Conservation (phyloP, 2,888 invertebrate species). For the Euzophera pinguis region DNA sequence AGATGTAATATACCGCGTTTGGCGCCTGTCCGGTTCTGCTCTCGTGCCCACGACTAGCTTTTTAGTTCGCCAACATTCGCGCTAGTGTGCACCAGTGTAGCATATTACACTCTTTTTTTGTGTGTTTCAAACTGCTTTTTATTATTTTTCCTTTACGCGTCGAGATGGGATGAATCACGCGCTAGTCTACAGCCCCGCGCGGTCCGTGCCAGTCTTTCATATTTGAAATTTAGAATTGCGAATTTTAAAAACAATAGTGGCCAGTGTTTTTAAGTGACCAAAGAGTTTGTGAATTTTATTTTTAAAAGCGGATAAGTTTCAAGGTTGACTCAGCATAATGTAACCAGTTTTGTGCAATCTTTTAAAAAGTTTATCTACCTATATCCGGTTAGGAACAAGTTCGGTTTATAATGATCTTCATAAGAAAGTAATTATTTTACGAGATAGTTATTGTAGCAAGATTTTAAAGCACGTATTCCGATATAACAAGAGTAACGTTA, state of each 20-base stretch:
- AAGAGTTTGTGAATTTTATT: slow-evolving; percentile 15
- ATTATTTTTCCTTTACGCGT: slow-evolving; percentile 40
- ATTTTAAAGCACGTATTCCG: slow-evolving; percentile 1
- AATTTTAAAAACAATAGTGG: slow-evolving; percentile 8
- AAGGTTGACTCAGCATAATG: slow-evolving; percentile 7
- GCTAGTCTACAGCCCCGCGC: slow-evolving; percentile 53
- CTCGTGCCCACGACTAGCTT: slow-evolving; percentile 38
- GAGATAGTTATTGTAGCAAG: neutral
- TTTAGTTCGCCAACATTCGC: slow-evolving; percentile 17
- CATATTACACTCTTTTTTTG: slow-evolving; percentile 24
- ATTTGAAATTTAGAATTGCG: slow-evolving; percentile 31
- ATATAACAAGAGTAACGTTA: slow-evolving; percentile 4
- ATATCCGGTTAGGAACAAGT: slow-evolving; percentile 5
- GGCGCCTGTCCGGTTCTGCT: slow-evolving; percentile 48
- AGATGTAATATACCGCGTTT: slow-evolving; percentile 12
- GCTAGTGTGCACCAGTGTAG: slow-evolving; percentile 30
- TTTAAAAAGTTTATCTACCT: neutral
- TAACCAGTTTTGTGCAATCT: slow-evolving; percentile 2
- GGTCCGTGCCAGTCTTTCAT: slow-evolving; percentile 39
- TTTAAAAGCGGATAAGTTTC: slow-evolving; percentile 12
- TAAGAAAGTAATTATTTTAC: slow-evolving; percentile 6
- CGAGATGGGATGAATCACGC: slow-evolving; percentile 64
- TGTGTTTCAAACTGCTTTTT: slow-evolving; percentile 35
- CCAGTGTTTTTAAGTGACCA: slow-evolving; percentile 13
- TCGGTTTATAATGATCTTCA: neutral